Base-by-base conservation (phyloP, 2,797 vertebrate species). In the Lagorchestes hirsutus region DNA sequence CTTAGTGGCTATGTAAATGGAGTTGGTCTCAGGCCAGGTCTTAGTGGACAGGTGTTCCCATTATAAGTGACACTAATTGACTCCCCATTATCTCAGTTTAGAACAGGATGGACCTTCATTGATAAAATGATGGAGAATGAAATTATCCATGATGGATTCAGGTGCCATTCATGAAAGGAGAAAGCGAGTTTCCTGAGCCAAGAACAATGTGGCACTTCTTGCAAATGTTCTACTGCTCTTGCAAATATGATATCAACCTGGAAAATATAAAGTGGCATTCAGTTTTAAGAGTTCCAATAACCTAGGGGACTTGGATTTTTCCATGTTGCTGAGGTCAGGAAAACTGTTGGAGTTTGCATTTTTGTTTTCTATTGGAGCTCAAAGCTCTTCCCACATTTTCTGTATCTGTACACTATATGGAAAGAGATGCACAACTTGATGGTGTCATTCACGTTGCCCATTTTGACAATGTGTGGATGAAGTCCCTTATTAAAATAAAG, bases 51-150 rank as follows among this genome's bases (percentile, higher is more conserved):
- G 97, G 97, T 98, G 96, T 93, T 96, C 97, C 92, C 93, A 97
- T 98, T 93, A 54, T 96, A 97, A 97, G 93, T 97, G 98, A 98
- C 97, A 95, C 54, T 98, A 97, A 97, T 97, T 97, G 97, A 96
- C 95, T 97, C 93, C 74, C 56, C 92, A 12, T 74, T 97, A 94
- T 96, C 96, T 96, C 91, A 67, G 10, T 90, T 93, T 97, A 92
- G 96, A 97, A 96, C 94, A 92, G 18, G 8, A 92, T 74, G 29
- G 93, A 50, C 54, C 46, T 5, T 96, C 96, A 91, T 1, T 55
- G 94, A 94, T 93, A 94, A 11, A 9, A 24, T 28, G 91, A 95
- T 90, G 82, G 91, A 92, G 46, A 94, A 82, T 57, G 54, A 95
- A 28, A 93, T 74, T 67, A 55, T 22, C 95, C n/a, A 12, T 93